These are phyloP conservation scores for Nymphalis polychloros DNA, from an alignment of 2,888 invertebrate genomes.

Conservation along the genomic window DNA sequence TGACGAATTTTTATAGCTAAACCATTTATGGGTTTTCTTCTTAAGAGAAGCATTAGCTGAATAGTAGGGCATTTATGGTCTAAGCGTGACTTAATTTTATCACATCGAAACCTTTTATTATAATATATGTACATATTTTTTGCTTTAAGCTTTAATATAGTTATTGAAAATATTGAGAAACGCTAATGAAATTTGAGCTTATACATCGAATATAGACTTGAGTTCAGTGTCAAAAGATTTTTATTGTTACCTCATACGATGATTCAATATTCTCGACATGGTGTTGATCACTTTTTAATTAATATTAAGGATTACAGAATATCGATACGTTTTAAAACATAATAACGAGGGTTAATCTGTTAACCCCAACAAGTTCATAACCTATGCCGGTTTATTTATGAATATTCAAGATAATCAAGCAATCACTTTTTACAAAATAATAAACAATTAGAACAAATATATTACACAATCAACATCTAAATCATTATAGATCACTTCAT, in stretches of 20 bases:
- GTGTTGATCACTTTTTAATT: slow-evolving; percentile 55
- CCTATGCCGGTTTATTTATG: slow-evolving; percentile 63
- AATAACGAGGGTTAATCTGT: slow-evolving; percentile 49
- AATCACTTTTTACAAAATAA: slow-evolving; percentile 46
- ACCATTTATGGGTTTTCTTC: no score
- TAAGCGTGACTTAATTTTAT: no score
- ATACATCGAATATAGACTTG: background rate
- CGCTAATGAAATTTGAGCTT: background rate
- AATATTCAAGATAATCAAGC: slow-evolving; percentile 50
- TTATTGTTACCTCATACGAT: slow-evolving; percentile 66
- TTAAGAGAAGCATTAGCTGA: no score
- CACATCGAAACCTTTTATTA: no score
- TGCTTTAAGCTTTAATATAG: no score
- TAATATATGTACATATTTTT: no score
- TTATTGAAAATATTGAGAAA: no score
- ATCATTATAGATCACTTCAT: slow-evolving; percentile 72
- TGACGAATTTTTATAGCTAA: no score
- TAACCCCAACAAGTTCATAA: slow-evolving; percentile 64
- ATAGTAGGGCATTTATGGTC: no score
- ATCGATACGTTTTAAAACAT: slow-evolving; percentile 46
- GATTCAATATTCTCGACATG: slow-evolving; percentile 77
- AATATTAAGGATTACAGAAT: slow-evolving; percentile 45
- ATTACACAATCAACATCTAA: slow-evolving; percentile 75
- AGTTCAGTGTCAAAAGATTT: background rate
- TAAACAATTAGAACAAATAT: slow-evolving; percentile 50